Percentiles rank a stretch among this genome's conserved stretches.
phyloP scores from a whole-genome alignment of 2,797 vertebrate species.

The Megalops cyprinoides region DNA sequence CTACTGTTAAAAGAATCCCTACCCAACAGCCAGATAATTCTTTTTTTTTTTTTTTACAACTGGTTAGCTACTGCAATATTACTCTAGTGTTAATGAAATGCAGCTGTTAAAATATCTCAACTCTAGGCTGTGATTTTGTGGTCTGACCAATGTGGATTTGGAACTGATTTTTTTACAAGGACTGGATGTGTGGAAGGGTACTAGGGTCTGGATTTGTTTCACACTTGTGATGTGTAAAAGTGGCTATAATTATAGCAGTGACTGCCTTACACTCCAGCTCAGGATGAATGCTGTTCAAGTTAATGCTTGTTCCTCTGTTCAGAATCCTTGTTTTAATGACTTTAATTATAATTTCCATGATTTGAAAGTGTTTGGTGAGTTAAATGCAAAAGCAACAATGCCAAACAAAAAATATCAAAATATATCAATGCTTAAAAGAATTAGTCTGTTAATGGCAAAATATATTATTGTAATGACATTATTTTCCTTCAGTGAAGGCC shows the following conservation, averaged over 20 bases:
- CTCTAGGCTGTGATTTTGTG: background rate
- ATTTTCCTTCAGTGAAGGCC: slow-evolving; percentile 83
- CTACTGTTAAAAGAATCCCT: too few relatives aligned
- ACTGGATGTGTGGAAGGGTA: background rate
- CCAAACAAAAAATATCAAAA: background rate
- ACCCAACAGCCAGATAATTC: too few relatives aligned
- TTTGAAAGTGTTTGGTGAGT: background rate
- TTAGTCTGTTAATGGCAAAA: background rate
- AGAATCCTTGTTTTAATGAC: too few relatives aligned
- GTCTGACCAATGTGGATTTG: background rate
- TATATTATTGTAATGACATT: slow-evolving; percentile 57
- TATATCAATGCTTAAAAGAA: slow-evolving; percentile 14
- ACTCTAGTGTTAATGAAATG: too few relatives aligned
- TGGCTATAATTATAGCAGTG: slow-evolving; percentile 19
- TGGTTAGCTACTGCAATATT: too few relatives aligned
- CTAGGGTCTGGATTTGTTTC: background rate
- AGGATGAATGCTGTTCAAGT: too few relatives aligned
- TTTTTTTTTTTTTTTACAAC: background rate
- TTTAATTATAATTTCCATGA: background rate
- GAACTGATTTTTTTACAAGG: slow-evolving; percentile 3
- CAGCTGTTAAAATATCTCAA: background rate
- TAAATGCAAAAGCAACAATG: slow-evolving; percentile 50
- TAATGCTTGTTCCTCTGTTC: too few relatives aligned
- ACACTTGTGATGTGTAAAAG: slow-evolving; percentile 1
- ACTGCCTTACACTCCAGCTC: too few relatives aligned